Evolutionary conservation across 2,888 invertebrate species (phyloP).

Genomic region (Eurytoma californica): DNA sequence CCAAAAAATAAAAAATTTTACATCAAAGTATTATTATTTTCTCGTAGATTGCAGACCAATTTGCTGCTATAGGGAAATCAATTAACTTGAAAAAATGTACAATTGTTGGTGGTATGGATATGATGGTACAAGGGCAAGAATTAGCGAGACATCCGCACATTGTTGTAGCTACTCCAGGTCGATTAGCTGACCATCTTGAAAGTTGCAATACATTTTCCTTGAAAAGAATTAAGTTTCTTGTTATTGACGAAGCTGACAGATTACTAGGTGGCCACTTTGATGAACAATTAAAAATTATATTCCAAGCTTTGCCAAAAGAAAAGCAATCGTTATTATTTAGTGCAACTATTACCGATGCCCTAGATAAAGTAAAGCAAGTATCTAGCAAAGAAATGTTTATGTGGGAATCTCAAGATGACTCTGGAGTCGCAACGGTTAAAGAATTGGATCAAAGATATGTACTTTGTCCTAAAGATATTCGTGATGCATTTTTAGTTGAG

Average conservation of each 20-base stretch:
- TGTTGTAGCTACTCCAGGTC: slow-evolving; percentile 96
- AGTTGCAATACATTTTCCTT: slow-evolving; percentile 90
- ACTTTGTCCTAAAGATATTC: slow-evolving; percentile 91
- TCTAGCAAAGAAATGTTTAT: slow-evolving; percentile 73
- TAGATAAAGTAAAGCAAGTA: slow-evolving; percentile 81
- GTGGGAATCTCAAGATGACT: slow-evolving; percentile 79
- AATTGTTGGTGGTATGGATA: slow-evolving; percentile 96
- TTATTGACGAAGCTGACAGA: slow-evolving; percentile 98
- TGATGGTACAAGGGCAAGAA: slow-evolving; percentile 90
- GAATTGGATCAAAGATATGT: slow-evolving; percentile 94
- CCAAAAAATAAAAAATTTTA: not conserved
- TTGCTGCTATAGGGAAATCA: slow-evolving; percentile 92
- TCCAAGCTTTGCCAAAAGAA: slow-evolving; percentile 84
- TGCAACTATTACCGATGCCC: slow-evolving; percentile 94
- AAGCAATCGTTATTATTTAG: slow-evolving; percentile 94
- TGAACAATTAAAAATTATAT: slow-evolving; percentile 88
- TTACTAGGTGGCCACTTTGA: slow-evolving; percentile 88
- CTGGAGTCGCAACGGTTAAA: slow-evolving; percentile 88
- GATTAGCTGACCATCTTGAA: slow-evolving; percentile 93
- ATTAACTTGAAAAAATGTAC: slow-evolving; percentile 89
- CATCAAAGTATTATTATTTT: not conserved
- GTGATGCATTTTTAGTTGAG: slow-evolving; percentile 94
- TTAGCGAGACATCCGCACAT: slow-evolving; percentile 92
- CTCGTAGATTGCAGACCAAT: slow-evolving; percentile 93
- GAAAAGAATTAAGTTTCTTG: slow-evolving; percentile 88